Evolutionary conservation across 2,888 invertebrate genomes (phyloP).

Genomic region (Calliphora vomitoria): DNA sequence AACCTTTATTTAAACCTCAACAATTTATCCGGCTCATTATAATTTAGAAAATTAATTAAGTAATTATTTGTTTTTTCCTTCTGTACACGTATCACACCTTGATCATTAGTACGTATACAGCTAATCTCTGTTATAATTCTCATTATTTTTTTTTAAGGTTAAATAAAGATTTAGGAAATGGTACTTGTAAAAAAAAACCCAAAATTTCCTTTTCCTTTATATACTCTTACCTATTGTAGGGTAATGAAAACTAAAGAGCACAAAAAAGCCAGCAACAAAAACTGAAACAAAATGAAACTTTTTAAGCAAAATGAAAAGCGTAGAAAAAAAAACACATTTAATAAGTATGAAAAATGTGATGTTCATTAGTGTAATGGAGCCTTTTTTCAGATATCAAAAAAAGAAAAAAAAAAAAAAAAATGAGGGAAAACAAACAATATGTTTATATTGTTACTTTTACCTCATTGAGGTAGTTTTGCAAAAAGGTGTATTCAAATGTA

Average conservation of each 20-base stretch:
- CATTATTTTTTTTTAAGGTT: background rate
- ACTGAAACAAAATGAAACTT: conserved; percentile 21
- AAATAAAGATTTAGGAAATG: background rate
- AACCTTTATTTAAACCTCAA: background rate
- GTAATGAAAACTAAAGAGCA: conserved; percentile 5
- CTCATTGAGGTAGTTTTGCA: conserved; percentile 25
- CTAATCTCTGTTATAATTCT: background rate
- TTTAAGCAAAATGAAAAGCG: conserved; percentile 9
- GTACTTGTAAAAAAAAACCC: background rate
- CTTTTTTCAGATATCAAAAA: background rate
- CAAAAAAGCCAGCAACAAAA: background rate
- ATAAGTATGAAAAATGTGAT: conserved; percentile 55
- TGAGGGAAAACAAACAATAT: conserved; percentile 42
- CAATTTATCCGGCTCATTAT: background rate
- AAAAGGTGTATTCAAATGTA: background rate
- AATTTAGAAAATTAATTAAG: background rate
- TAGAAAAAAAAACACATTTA: conserved; percentile 41
- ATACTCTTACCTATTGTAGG: background rate
- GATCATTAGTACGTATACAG: background rate
- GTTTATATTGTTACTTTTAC: conserved; percentile 48
- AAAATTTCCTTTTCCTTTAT: background rate
- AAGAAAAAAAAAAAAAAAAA: background rate
- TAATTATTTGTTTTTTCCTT: background rate
- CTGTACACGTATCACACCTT: background rate
- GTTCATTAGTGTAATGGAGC: conserved; percentile 67